phyloP scores from a whole-genome alignment of 2,797 vertebrate species.

The Eidolon dupreanum region DNA sequence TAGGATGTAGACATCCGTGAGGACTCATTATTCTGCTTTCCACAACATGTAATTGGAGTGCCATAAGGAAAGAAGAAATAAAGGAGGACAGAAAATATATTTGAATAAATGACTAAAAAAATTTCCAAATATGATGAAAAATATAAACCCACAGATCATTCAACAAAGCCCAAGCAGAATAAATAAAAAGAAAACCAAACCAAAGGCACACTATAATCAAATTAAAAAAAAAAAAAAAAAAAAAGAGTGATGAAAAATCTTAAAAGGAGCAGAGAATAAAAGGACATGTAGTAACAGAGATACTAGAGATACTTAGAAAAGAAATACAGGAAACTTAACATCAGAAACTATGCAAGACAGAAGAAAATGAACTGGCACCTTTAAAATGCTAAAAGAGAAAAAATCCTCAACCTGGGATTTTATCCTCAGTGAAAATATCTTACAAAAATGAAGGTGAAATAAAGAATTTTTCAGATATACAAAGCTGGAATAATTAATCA shows the following conservation, averaged over 20 bases:
- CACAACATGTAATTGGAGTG: not conserved
- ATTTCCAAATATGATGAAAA: not conserved
- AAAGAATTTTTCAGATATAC: not conserved
- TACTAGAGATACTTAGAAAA: not conserved
- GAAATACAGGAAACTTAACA: not conserved
- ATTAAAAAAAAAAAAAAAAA: not conserved
- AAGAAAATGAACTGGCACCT: not conserved
- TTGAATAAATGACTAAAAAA: not conserved
- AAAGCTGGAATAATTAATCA: not conserved
- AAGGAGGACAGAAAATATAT: not conserved
- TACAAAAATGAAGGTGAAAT: not conserved
- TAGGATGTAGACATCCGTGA: not conserved
- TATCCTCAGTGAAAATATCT: not conserved
- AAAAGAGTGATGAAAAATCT: not conserved
- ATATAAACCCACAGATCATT: not conserved
- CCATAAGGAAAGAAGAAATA: not conserved
- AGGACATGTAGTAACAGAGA: not conserved
- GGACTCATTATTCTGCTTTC: not conserved
- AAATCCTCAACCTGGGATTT: not conserved
- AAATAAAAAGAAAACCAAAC: not conserved
- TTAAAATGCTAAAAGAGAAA: not conserved
- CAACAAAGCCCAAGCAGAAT: not conserved
- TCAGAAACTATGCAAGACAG: not conserved
- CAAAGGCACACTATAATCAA: not conserved
- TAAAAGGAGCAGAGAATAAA: not conserved